phyloP scores from a whole-genome alignment of 2,888 invertebrate species.

The Tortrix viridana region DNA sequence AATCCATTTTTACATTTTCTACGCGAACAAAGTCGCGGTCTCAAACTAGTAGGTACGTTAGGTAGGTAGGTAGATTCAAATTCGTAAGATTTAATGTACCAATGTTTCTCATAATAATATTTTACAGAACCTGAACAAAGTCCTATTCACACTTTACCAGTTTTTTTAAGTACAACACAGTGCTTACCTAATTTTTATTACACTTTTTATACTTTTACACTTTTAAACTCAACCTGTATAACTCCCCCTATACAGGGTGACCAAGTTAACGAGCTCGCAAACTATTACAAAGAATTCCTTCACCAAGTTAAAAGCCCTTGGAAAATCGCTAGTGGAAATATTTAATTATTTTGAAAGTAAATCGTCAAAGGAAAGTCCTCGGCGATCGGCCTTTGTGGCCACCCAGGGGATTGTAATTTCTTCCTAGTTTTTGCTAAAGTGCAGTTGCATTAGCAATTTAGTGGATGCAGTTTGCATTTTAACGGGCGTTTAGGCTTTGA shows the following conservation, averaged over 20 bases:
- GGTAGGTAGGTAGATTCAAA: too few relatives aligned
- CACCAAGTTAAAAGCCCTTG: constrained; percentile 47
- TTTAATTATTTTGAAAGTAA: constrained; percentile 65
- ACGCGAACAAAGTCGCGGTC: too few relatives aligned
- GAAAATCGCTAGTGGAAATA: constrained; percentile 65
- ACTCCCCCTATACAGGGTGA: constrained; percentile 7
- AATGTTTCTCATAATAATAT: too few relatives aligned
- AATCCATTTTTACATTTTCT: too few relatives aligned
- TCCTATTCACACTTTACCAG: too few relatives aligned
- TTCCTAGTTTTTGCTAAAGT: constrained; percentile 21
- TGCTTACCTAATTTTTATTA: too few relatives aligned
- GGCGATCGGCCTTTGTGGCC: constrained; percentile 46
- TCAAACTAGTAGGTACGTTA: too few relatives aligned
- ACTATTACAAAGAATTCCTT: constrained; percentile 44
- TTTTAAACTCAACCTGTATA: neutral
- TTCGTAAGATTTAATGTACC: too few relatives aligned
- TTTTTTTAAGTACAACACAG: too few relatives aligned
- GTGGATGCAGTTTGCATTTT: constrained; percentile 9
- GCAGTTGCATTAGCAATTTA: constrained; percentile 4
- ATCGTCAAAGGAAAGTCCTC: constrained; percentile 41
- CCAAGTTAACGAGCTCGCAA: constrained; percentile 23
- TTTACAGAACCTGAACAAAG: too few relatives aligned
- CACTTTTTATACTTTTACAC: neutral
- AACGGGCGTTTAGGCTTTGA: neutral
- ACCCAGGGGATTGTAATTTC: constrained; percentile 20